Conservation (phyloP, 1,140 invertebrate species). For the Trichonephila clavata region DNA sequence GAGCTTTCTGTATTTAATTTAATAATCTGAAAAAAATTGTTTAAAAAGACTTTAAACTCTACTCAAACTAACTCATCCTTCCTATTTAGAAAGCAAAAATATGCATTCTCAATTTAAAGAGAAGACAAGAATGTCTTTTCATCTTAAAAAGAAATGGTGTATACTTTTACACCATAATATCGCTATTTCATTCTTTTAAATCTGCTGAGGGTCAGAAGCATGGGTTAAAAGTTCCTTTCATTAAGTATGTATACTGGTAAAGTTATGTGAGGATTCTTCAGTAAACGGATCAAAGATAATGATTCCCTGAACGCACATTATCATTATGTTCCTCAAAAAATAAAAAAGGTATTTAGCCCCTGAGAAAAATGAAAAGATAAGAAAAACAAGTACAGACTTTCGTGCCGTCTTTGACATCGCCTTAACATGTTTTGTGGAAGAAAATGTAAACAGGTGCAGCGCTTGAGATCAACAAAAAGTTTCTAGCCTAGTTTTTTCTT, state of each 20-base stretch:
- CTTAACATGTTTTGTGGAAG: background rate
- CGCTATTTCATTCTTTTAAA: background rate
- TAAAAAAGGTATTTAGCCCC: background rate
- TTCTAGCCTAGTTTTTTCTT: conserved; percentile 26
- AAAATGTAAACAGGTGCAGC: conserved; percentile 20
- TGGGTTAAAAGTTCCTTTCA: background rate
- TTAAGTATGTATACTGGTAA: background rate
- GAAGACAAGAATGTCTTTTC: background rate
- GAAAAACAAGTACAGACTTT: background rate
- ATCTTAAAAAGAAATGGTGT: background rate
- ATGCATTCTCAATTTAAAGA: too few species aligned
- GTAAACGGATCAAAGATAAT: background rate
- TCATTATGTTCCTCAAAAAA: background rate
- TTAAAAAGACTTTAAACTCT: too few species aligned
- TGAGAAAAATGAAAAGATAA: background rate
- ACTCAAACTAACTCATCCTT: too few species aligned
- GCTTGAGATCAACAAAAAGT: conserved; percentile 2
- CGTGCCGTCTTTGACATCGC: background rate
- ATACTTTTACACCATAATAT: background rate
- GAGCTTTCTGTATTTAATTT: too few species aligned
- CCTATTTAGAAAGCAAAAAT: too few species aligned
- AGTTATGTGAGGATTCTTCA: background rate
- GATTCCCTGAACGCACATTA: background rate
- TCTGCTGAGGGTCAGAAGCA: background rate
- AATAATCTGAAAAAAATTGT: too few species aligned